These are phyloP conservation scores for Epinephelus moara DNA, from an alignment of 2,113 vertebrate species.

Conservation along the genomic window DNA sequence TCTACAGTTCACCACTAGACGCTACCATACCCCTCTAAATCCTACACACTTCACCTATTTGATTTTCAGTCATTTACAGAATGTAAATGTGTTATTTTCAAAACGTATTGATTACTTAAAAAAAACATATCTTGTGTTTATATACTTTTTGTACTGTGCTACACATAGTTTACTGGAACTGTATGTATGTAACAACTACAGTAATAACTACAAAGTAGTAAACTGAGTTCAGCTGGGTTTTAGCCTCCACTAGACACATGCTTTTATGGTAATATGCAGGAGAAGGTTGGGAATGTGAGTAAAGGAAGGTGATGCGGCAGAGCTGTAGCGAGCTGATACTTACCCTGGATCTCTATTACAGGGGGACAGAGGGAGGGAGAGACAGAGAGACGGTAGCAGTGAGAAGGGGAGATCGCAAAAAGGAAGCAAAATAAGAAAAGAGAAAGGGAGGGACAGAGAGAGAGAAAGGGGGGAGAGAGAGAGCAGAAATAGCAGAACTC, in stretches of 20 bases:
- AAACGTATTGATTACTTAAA: no score
- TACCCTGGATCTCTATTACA: constrained; percentile 85
- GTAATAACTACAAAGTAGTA: neutral
- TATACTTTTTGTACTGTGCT: no score
- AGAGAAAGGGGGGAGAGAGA: constrained; percentile 15
- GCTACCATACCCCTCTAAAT: no score
- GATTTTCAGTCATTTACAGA: no score
- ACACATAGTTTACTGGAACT: no score
- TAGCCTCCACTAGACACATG: neutral
- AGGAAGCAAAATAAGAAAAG: constrained; percentile 48
- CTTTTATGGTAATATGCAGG: neutral
- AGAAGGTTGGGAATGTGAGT: neutral
- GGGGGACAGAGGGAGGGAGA: constrained; percentile 43
- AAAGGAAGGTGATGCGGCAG: constrained; percentile 21
- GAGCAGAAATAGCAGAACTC: constrained; percentile 75
- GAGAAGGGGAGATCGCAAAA: constrained; percentile 44
- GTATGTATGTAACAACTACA: neutral
- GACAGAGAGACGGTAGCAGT: constrained; percentile 45
- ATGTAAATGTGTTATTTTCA: no score
- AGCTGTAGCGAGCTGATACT: constrained; percentile 70
- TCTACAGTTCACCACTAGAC: no score
- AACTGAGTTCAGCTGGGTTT: neutral
- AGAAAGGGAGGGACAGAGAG: constrained; percentile 23
- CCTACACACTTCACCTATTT: no score
- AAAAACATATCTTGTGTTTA: no score